Base-by-base conservation (phyloP, 2,797 vertebrate species). In the Sebastes cheni region DNA sequence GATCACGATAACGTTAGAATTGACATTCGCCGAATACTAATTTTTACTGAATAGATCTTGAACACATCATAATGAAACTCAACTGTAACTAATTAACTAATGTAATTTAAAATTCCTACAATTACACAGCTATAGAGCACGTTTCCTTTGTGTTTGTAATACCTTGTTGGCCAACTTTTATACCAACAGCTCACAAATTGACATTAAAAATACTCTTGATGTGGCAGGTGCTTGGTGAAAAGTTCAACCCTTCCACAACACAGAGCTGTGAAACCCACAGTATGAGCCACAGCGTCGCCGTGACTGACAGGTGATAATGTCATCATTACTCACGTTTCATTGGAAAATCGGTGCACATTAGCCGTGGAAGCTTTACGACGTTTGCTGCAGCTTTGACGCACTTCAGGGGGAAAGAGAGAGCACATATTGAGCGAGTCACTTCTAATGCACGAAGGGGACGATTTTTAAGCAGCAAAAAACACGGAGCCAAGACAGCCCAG, bases 281-380 rank as follows among this genome's bases (percentile, higher is more conserved):
- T 0, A 10, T 27, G 61, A 80, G 74, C 64, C 62, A 73, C 78
- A 73, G 52, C 18, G 3, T 78, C 62, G 58, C 52, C 3, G 32
- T 39, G 64, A 83, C 52, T 66, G 84, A 77, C 84, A 73, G 83
- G 72, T 82, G 82, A 87, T 87, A 86, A 86, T 83, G 83, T 77
- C 84, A 72, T 81, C 66, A 70, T 87, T 79, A 82, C 59, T 80
- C 62, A 11, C 6, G 27, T 89, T 87, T 82, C 79, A 81, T 69
- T 85, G 88, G 81, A 88, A 89, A 91, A 88, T 78, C 79, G 20
- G 65, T 9, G 50, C 60, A 25, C 79, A 77, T 84, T 79, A 69
- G 72, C 67, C 10, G 65, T 8, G 34, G 74, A 81, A 23, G 82
- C 77, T 86, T 87, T 82, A 86, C 20, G 27, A 46, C 16, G 27